Conservation (phyloP, 2,113 vertebrate genomes). For the Archilochus colubris region DNA sequence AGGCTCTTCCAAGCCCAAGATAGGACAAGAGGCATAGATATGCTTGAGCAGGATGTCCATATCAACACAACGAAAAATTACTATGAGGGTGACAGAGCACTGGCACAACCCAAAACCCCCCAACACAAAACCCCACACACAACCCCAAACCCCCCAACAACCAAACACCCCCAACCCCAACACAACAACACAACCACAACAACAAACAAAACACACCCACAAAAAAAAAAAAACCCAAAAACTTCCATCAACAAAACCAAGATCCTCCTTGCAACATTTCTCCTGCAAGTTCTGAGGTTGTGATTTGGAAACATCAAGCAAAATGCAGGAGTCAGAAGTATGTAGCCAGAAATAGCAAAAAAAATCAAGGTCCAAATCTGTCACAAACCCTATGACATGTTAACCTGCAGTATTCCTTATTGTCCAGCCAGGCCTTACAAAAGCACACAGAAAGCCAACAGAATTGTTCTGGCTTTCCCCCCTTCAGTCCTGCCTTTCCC, state of each 20-base stretch:
- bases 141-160: too few species aligned
- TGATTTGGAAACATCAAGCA: background rate
- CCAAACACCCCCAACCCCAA: too few species aligned
- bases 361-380: accelerated
- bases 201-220: too few species aligned
- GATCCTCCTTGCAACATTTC: background rate
- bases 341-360: background rate
- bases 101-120: too few species aligned
- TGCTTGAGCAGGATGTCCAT: too few species aligned
- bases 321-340: background rate
- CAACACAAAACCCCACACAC: too few species aligned
- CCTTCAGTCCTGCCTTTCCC: background rate
- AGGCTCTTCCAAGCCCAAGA: too few species aligned
- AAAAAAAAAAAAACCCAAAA: too few species aligned
- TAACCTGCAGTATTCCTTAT: background rate
- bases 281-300: background rate
- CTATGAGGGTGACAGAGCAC: too few species aligned
- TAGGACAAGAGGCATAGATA: too few species aligned
- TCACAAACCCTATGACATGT: background rate
- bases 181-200: too few species aligned
- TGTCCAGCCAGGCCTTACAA: background rate
- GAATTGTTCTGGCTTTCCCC: background rate
- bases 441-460: background rate
- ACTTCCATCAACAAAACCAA: background rate
- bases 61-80: too few species aligned